These are phyloP conservation scores for Calyptommatus sinebrachiatus DNA, from an alignment of 2,113 vertebrate species.

Conservation along the genomic window DNA sequence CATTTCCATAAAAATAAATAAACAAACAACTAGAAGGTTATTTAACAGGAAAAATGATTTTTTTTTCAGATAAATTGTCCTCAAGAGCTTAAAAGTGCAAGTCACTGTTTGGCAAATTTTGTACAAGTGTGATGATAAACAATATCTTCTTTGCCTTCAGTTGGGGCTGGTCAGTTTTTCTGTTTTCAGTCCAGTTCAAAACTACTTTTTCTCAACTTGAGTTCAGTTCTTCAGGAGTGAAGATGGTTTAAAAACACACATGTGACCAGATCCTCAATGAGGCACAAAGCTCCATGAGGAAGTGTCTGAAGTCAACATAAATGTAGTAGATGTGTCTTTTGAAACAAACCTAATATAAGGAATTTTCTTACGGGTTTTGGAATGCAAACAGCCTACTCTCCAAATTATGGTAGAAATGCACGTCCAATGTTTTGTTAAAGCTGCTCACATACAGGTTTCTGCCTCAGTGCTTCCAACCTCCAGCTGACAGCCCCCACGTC, in stretches of 20 bases:
- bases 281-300: slow-evolving; percentile 3
- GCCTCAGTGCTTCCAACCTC: not conserved
- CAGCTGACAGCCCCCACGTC: slow-evolving; percentile 7
- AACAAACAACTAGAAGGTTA: too few relatives aligned
- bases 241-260: too few relatives aligned
- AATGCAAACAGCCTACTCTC: not conserved
- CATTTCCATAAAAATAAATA: not conserved
- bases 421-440: not conserved
- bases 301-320: not conserved
- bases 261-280: too few relatives aligned
- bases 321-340: not conserved
- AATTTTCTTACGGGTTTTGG: not conserved
- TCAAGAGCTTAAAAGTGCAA: too few relatives aligned
- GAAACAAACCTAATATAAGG: not conserved
- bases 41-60: too few relatives aligned
- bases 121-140: not conserved
- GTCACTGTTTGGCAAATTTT: too few relatives aligned
- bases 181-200: too few relatives aligned
- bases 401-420: not conserved
- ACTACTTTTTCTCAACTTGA: too few relatives aligned
- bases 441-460: not conserved
- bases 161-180: too few relatives aligned
- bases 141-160: not conserved
- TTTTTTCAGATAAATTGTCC: too few relatives aligned
- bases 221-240: too few relatives aligned